These are phyloP conservation scores for Botrylloides violaceus DNA, from an alignment of 23 tunicate species.

Conservation along the genomic window DNA sequence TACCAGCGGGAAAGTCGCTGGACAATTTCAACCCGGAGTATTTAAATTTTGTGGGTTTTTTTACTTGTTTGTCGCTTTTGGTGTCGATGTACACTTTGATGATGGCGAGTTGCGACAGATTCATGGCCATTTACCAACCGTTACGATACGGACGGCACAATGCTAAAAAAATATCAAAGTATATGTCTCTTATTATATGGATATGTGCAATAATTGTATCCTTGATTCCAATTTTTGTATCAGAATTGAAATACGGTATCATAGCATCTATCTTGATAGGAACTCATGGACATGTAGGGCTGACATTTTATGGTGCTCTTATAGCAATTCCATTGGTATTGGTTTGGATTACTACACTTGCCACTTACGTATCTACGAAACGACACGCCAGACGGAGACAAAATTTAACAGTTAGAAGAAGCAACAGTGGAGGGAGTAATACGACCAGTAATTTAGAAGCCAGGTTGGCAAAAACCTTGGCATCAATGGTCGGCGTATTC, in stretches of 20 bases:
- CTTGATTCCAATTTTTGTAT: conserved; percentile 38
- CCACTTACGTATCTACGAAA: conserved; percentile 35
- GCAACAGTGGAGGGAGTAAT: conserved; percentile 8
- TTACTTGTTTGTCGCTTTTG: conserved; percentile 38
- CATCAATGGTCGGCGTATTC: conserved; percentile 54
- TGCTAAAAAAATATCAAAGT: conserved; percentile 45
- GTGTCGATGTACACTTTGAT: conserved; percentile 64
- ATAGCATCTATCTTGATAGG: conserved; percentile 33
- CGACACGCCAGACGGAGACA: conserved; percentile 39
- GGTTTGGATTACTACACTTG: conserved; percentile 52
- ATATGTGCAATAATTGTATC: conserved; percentile 35
- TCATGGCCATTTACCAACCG: conserved; percentile 54
- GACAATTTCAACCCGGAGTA: conserved; percentile 20
- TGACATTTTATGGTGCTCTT: conserved; percentile 30
- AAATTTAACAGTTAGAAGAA: conserved; percentile 22
- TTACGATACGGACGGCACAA: conserved; percentile 47
- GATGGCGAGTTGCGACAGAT: conserved; percentile 67
- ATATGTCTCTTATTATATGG: conserved; percentile 39
- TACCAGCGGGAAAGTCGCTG: conserved; percentile 19
- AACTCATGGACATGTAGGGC: conserved; percentile 16
- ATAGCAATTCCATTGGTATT: conserved; percentile 43
- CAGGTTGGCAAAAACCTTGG: conserved; percentile 35
- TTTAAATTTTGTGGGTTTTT: conserved; percentile 62
- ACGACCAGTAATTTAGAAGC: conserved; percentile 20
- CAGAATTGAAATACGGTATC: conserved; percentile 29